These are phyloP conservation scores for Drosophila histrio DNA, from an alignment of 2,888 invertebrate genomes.

Conservation along the genomic window DNA sequence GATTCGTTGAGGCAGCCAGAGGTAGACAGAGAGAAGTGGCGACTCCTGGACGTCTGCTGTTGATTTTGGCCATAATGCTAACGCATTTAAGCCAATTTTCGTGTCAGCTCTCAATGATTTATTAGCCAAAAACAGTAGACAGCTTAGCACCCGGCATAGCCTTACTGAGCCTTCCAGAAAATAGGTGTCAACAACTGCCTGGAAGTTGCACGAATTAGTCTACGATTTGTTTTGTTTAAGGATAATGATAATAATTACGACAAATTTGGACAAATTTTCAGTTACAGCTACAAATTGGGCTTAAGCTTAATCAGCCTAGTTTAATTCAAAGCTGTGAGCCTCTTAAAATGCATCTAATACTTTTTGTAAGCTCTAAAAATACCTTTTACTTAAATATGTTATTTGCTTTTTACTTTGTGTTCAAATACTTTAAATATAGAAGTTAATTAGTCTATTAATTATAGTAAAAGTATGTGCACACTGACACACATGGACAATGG, in stretches of 20 bases:
- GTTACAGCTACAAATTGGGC: neutral
- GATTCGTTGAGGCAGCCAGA: neutral
- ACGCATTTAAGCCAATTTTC: slow-evolving; percentile 78
- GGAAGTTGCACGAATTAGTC: slow-evolving; percentile 72
- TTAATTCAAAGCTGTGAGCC: too few relatives aligned
- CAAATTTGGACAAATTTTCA: slow-evolving; percentile 42
- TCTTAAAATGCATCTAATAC: too few relatives aligned
- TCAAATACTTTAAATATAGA: neutral
- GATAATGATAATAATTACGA: slow-evolving; percentile 72
- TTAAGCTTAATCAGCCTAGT: too few relatives aligned
- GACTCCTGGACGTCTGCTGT: slow-evolving; percentile 50
- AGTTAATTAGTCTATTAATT: neutral
- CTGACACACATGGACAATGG: neutral
- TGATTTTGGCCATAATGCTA: slow-evolving; percentile 71
- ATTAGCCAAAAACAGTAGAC: slow-evolving; percentile 62
- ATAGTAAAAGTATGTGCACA: neutral
- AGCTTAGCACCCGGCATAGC: slow-evolving; percentile 38
- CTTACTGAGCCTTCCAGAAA: slow-evolving; percentile 15
- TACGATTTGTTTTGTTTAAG: slow-evolving; percentile 57
- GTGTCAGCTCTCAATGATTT: slow-evolving; percentile 72
- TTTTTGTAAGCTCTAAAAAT: neutral
- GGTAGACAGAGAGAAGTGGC: neutral
- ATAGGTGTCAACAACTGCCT: slow-evolving; percentile 68
- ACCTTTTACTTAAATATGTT: neutral
- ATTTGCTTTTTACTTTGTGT: neutral